These are phyloP conservation scores for Pseudochromis fuscus DNA, from an alignment of 2,797 vertebrate genomes.

Conservation along the genomic window DNA sequence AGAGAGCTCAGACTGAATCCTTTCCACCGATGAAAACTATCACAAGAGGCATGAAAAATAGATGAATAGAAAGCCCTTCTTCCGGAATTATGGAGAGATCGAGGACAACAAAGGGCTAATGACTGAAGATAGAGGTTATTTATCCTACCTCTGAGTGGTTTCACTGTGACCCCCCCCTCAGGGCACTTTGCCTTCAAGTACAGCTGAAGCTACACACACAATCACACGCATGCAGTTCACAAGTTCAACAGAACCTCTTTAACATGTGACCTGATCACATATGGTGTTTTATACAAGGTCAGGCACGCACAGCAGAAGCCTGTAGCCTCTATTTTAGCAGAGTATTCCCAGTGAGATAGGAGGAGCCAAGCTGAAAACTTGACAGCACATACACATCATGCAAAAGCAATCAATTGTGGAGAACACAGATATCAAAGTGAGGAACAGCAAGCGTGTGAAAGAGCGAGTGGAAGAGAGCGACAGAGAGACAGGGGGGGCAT, in stretches of 20 bases:
- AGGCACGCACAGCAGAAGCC: constrained; percentile 34
- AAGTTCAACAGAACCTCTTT: constrained; percentile 68
- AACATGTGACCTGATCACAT: constrained; percentile 62
- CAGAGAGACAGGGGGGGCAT: constrained; percentile 13
- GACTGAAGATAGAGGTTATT: constrained; percentile 68
- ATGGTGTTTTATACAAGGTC: constrained; percentile 56
- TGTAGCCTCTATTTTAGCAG: constrained; percentile 40
- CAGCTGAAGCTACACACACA: constrained; percentile 26
- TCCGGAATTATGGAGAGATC: constrained; percentile 52
- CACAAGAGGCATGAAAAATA: constrained; percentile 79
- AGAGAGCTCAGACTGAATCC: constrained; percentile 54
- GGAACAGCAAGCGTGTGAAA: constrained; percentile 26
- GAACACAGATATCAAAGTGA: constrained; percentile 36
- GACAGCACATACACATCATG: constrained; percentile 23
- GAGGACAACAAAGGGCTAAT: constrained; percentile 69
- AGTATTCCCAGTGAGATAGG: constrained; percentile 39
- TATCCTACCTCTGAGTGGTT: constrained; percentile 72
- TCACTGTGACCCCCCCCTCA: constrained; percentile 56
- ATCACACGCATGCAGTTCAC: constrained; percentile 43
- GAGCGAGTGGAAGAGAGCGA: constrained; percentile 23
- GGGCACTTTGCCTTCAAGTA: constrained; percentile 55
- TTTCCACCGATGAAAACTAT: constrained; percentile 66
- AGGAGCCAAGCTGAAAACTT: constrained; percentile 29
- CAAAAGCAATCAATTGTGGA: constrained; percentile 38
- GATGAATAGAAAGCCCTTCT: constrained; percentile 71